Base-by-base conservation (phyloP, 2,888 invertebrate species). In the Serrognathus titanus region DNA sequence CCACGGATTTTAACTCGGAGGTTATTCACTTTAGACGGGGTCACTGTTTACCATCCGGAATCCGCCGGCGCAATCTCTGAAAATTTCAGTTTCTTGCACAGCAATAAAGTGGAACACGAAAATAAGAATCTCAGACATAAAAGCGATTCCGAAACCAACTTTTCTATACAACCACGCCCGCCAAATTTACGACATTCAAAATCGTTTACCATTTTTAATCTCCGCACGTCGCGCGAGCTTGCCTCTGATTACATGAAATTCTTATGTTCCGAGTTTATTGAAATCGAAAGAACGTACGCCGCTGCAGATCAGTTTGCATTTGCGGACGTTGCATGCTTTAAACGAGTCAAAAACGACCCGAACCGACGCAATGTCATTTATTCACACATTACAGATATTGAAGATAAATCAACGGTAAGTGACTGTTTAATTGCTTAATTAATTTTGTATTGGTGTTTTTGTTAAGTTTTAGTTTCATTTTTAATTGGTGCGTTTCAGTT, bases 401-500 rank as follows among this genome's bases (percentile, higher is more conserved):
- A 12, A 2, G n/a, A 35, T 11, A 38, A 16, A 12, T 37, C 39
- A 6, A 49, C 16, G 11, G 3, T 35, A 38, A n/a, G 47, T 36
- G 35, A 11, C 40, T 31, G 24, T 31, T 31, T 31, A 31, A 31
- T 1, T 31, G 24, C 24, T 5, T 31, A 31, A 31, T 31, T 31
- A 16, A 1, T 2, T 16, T n/a, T n/a, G n/a, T n/a, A n/a, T n/a
- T n/a, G n/a, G n/a, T n/a, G n/a, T 2, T 20, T 20, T 20, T 20
- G 20, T 20, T 20, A 3, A 20, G 2, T 20, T 20, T 20, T 20
- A 20, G 12, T 11, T 4, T 13, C 6, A 51, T n/a, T n/a, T n/a
- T n/a, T 8, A 39, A 39, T 2, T 45, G 16, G 2, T 6, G 47
- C 51, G 52, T 47, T 56, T 78, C 79, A 97, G 97, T 97, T 93